Base-by-base conservation (phyloP, 37 sponge, comb jelly and placozoan species). In the Eunapius fragilis region DNA sequence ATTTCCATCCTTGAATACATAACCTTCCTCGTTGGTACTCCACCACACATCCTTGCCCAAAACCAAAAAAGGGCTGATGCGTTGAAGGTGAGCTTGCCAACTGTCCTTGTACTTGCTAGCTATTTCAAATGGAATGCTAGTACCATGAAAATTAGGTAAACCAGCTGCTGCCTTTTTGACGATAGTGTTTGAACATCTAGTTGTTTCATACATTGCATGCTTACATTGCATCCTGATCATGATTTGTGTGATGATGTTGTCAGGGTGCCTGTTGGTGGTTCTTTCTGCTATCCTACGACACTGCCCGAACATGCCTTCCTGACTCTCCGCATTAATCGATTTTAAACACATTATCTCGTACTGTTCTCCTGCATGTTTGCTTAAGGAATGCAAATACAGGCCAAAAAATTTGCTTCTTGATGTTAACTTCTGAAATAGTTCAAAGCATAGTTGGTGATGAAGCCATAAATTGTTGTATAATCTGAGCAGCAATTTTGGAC, bases 71-170 rank as follows among this genome's bases (percentile, higher is more conserved):
- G 71, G 71, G 11, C 35, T 26, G 25, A 82, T 82, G 49, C n/a
- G 28, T 34, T 70, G 37, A 33, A 82, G 70, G 32, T 82, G 82
- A 34, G 71, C 41, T 70, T 82, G 82, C 82, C 82, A 82, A 25
- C 71, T 70, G 37, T 82, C 27, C 35, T 26, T 70, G 31, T 71
- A 25, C 33, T 69, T 33, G 27, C 14, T 5, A 34, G 35, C 11
- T 25, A 71, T 32, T 3, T 69, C 36, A 27, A 33, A 26, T 70
- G 71, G n/a, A 5, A 82, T 11, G 26, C 17, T 23, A 5, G 82
- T 70, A 31, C 71, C 37, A 25, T 17, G 70, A 35, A 70, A 33
- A 6, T 22, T 6, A 31, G 34, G 36, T 70, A 82, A 33, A 6
- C 25, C 27, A 31, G 70, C 38, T 13, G 82, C 82, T 71, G 70